phyloP scores from a whole-genome alignment of 2,797 vertebrate genomes.

The Enteromius afrohamiltoni region DNA sequence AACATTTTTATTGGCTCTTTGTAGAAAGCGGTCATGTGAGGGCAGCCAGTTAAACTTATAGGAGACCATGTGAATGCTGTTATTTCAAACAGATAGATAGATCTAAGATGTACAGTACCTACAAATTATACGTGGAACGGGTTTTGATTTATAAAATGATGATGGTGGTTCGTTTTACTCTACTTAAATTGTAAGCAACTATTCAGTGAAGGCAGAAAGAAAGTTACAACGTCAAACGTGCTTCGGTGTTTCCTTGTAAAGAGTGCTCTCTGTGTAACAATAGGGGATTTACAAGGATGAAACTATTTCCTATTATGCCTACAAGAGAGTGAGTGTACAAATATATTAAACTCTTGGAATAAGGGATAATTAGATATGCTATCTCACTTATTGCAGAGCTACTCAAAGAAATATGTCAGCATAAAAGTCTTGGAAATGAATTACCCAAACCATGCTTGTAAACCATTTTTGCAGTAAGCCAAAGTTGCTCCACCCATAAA shows the following conservation, averaged over 20 bases:
- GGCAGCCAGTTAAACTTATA: background rate
- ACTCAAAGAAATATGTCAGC: too few species aligned
- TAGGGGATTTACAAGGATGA: constrained; percentile 10
- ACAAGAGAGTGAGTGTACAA: background rate
- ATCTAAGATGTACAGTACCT: background rate
- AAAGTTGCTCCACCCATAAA: background rate
- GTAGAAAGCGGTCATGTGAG: background rate
- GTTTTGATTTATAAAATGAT: constrained; percentile 21
- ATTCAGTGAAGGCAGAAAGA: constrained; percentile 1
- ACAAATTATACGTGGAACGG: background rate
- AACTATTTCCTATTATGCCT: background rate
- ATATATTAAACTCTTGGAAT: background rate
- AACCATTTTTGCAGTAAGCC: background rate
- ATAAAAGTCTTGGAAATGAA: background rate
- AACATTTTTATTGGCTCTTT: background rate
- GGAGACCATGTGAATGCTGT: background rate
- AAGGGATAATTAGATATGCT: background rate
- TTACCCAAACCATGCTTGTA: background rate
- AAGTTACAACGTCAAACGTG: background rate
- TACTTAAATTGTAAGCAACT: background rate
- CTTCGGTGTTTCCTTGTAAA: constrained; percentile 1
- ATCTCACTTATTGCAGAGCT: background rate
- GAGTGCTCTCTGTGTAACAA: background rate
- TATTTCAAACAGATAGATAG: background rate
- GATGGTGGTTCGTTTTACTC: constrained; percentile 15